phyloP scores from a whole-genome alignment of 2,888 invertebrate species.

The Linyphia triangularis region DNA sequence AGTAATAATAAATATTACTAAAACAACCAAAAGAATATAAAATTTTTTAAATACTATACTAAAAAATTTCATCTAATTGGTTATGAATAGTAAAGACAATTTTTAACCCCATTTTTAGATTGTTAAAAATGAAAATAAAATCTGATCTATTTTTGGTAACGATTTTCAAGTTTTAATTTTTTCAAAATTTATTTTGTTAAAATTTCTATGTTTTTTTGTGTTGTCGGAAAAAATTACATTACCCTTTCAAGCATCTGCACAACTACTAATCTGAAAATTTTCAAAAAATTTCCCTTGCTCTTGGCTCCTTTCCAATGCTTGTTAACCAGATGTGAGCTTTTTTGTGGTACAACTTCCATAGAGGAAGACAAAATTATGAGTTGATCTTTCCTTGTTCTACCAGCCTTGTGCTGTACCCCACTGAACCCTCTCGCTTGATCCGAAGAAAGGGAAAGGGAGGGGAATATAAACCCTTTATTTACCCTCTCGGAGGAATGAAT shows the following conservation, averaged over 20 bases:
- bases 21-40: no score
- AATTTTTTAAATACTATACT: no score
- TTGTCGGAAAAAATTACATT: not conserved
- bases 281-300: no score
- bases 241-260: not conserved
- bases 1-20: no score
- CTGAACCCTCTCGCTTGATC: not conserved
- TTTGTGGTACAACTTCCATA: no score
- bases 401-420: not conserved
- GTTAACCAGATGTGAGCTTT: no score
- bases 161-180: not conserved
- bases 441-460: not conserved
- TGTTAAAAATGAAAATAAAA: not conserved
- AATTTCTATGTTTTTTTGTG: not conserved
- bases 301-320: no score
- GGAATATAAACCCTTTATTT: conserved; percentile 51
- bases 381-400: not conserved
- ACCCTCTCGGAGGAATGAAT: conserved; percentile 48
- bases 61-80: not conserved
- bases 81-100: no score
- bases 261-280: no score
- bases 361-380: not conserved
- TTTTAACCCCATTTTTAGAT: not conserved
- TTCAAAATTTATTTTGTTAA: not conserved
- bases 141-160: not conserved